Conservation (phyloP, 2,888 invertebrate genomes). For the Drosophila picticornis region DNA sequence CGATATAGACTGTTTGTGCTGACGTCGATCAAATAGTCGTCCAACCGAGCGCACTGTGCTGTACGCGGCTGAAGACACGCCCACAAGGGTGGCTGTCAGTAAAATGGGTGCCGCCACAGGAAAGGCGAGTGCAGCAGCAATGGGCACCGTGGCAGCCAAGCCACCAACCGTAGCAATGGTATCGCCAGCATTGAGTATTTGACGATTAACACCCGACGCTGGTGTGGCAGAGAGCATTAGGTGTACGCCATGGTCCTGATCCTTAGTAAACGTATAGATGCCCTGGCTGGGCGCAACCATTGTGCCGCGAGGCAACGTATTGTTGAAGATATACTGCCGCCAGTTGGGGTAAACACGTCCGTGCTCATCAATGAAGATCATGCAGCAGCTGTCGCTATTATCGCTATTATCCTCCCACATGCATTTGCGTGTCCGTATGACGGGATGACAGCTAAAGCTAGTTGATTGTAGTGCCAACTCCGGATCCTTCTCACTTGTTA, state of each 20-base stretch:
- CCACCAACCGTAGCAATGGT: conserved; percentile 73
- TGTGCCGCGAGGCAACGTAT: conserved; percentile 83
- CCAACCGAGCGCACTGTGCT: conserved; percentile 67
- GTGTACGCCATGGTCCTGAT: conserved; percentile 57
- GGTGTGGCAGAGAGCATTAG: conserved; percentile 77
- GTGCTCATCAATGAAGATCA: conserved; percentile 80
- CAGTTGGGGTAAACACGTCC: conserved; percentile 85
- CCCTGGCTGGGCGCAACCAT: conserved; percentile 85
- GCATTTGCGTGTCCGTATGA: conserved; percentile 81
- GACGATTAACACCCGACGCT: conserved; percentile 35
- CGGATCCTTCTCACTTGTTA: conserved; percentile 56
- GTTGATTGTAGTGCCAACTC: conserved; percentile 55
- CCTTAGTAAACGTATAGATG: conserved; percentile 62
- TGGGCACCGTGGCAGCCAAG: conserved; percentile 59
- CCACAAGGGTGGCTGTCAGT: conserved; percentile 61
- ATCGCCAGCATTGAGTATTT: conserved; percentile 66
- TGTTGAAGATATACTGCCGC: conserved; percentile 84
- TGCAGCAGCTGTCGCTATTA: conserved; percentile 78
- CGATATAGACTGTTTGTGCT: conserved; percentile 73
- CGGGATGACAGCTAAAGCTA: conserved; percentile 70
- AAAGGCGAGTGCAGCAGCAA: conserved; percentile 57
- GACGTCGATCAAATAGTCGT: conserved; percentile 62
- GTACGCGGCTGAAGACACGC: conserved; percentile 65
- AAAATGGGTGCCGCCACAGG: conserved; percentile 64
- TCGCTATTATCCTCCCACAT: conserved; percentile 43